phyloP scores from a whole-genome alignment of 2,888 invertebrate species.

The Ischnus inquisitorius region DNA sequence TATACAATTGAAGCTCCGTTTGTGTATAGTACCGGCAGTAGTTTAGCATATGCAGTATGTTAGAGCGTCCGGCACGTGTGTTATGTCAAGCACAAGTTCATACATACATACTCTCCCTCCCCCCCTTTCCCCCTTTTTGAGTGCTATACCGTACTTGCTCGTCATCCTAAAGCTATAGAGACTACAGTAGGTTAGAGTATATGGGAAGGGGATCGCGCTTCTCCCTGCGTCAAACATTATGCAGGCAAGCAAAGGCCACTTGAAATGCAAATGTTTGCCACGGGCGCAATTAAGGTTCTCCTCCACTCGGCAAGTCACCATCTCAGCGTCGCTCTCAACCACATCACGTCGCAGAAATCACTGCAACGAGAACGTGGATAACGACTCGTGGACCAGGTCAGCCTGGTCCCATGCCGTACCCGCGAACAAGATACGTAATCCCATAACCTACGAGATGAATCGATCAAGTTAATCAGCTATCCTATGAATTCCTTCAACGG shows the following conservation, averaged over 20 bases:
- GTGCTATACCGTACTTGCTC: constrained; percentile 30
- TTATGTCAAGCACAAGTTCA: constrained; percentile 12
- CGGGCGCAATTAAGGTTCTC: constrained; percentile 77
- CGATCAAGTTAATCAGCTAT: constrained; percentile 33
- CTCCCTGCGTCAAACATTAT: constrained; percentile 77
- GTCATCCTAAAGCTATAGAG: constrained; percentile 1
- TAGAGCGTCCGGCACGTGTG: constrained; percentile 16
- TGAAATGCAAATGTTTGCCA: constrained; percentile 80
- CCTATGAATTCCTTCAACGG: neutral
- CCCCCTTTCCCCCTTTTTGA: neutral
- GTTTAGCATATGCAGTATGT: constrained; percentile 50
- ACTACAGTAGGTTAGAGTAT: constrained; percentile 30
- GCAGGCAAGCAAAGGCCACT: constrained; percentile 76
- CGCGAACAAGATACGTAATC: constrained; percentile 18
- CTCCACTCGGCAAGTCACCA: constrained; percentile 35
- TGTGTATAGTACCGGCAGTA: constrained; percentile 9
- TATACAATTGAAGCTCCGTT: constrained; percentile 25
- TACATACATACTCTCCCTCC: neutral
- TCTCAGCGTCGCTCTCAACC: constrained; percentile 30
- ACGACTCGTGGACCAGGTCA: constrained; percentile 37
- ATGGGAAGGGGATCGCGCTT: neutral
- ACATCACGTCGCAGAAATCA: constrained; percentile 47
- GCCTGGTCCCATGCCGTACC: neutral
- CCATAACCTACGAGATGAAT: constrained; percentile 1
- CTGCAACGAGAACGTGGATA: constrained; percentile 31